A percentile compares a stretch with the other conserved stretches of the same genome.
phyloP scores from a whole-genome alignment of 1,140 invertebrate species.

The Caenorhabditis inopinata region DNA sequence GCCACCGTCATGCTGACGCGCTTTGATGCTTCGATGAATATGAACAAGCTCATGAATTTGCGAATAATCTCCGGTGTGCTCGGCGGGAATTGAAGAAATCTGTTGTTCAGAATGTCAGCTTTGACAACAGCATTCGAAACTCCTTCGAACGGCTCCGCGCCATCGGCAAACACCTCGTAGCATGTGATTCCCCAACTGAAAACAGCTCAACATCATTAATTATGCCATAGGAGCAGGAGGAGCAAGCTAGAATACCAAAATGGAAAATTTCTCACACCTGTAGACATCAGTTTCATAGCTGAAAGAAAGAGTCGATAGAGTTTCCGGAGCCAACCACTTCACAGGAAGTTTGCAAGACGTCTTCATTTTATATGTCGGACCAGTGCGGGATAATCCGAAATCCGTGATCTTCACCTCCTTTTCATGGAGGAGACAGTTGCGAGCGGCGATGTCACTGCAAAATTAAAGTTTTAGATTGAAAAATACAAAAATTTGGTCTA shows the following conservation, averaged over 20 bases:
- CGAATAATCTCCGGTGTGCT: neutral
- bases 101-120: neutral
- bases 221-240: neutral
- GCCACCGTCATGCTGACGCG: neutral
- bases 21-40: neutral
- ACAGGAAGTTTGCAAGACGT: constrained; percentile 25
- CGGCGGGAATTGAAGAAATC: neutral
- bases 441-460: constrained; percentile 82
- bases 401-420: constrained; percentile 39
- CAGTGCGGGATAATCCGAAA: constrained; percentile 39
- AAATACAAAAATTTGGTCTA: neutral
- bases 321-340: constrained; percentile 47
- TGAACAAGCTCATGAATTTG: neutral
- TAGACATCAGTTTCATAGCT: constrained; percentile 37
- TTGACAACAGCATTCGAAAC: constrained; percentile 18
- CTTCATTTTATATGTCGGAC: neutral
- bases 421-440: constrained; percentile 72
- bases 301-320: neutral
- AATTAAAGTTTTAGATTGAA: neutral
- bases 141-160: constrained; percentile 16
- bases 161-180: constrained; percentile 43
- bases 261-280: neutral
- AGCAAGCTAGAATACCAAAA: neutral
- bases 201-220: neutral
- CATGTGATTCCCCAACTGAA: constrained; percentile 2